Base-by-base conservation (phyloP, 2,888 invertebrate species). In the Tachina grossa region DNA sequence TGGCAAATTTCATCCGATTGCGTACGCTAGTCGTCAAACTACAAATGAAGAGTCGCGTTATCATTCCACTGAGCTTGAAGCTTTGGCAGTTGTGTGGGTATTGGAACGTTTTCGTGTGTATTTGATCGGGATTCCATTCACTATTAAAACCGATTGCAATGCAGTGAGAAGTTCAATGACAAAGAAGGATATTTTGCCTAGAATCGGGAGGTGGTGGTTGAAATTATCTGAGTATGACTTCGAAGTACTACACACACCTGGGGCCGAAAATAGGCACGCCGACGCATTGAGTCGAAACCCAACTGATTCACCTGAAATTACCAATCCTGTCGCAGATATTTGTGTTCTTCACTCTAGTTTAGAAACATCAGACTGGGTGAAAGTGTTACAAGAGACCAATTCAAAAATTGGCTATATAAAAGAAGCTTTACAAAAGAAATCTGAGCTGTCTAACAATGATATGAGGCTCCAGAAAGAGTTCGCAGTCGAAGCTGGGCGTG, bases 41-140 rank as follows among this genome's bases (percentile, higher is more conserved):
- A 76, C 84, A 16, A 61, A 43, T n/a, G 76, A 76, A 71, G 71
- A 84, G 49, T 59, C 75, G 9, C 65, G 57, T 31, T 84, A 84
- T 69, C 75, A 76, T 22, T 22, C 22, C 2, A 22, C 22, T 45
- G 84, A 84, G 14, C 57, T 84, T 9, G 76, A 80, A 76, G 47
- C 76, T 0, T 31, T 84, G 8, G 76, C 84, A 61, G 80, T 84
- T 14, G 75, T 84, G 11, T 78, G 61, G 75, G 63, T 61, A n/a
- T 10, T 84, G 1, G 80, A 80, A 61, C 45, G 71, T 19, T 79
- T 79, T 41, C 47, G 78, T 59, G 68, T 68, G 2, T 80, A 80
- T 51, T 31, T 82, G n/a, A 68, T 82, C 41, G 77, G 83, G 39
- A 77, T 83, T 51, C 22, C 57, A 53, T 76, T 82, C 43, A 19